A percentile compares a stretch with the other conserved stretches of the same genome.
Conservation (phyloP, 2,797 vertebrate species). For the Sebastes elongatus region DNA sequence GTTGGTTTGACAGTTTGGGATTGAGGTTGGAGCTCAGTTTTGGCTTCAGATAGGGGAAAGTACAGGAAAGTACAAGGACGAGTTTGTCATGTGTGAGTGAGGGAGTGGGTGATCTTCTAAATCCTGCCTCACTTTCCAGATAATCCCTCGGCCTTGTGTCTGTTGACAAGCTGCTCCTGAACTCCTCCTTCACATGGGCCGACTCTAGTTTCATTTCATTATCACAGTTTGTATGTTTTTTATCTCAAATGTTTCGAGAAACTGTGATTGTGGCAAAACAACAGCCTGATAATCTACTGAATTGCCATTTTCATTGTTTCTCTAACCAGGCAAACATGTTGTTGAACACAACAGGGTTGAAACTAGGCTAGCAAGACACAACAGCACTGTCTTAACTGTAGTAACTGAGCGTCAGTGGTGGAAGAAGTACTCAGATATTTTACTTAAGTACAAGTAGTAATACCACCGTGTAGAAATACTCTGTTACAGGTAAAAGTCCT, state of each 20-base stretch:
- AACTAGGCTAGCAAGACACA: not conserved
- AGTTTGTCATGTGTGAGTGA: not conserved
- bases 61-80: constrained; percentile 2
- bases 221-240: not conserved
- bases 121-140: not conserved
- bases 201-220: not conserved
- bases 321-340: not conserved
- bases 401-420: too few relatives aligned
- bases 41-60: constrained; percentile 16
- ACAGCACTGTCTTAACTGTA: not conserved
- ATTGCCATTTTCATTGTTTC: not conserved
- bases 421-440: not conserved
- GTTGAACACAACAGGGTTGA: too few relatives aligned
- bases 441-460: not conserved
- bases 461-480: not conserved
- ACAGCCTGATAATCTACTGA: not conserved
- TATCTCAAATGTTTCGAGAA: not conserved
- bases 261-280: not conserved
- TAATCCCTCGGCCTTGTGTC: not conserved
- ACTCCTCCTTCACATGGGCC: not conserved
- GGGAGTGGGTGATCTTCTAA: not conserved
- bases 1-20: constrained; percentile 9
- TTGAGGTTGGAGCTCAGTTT: not conserved
- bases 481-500: accelerated
- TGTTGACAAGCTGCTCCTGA: not conserved